Base-by-base conservation (phyloP, 2,888 invertebrate genomes). In the Portevinia maculata region DNA sequence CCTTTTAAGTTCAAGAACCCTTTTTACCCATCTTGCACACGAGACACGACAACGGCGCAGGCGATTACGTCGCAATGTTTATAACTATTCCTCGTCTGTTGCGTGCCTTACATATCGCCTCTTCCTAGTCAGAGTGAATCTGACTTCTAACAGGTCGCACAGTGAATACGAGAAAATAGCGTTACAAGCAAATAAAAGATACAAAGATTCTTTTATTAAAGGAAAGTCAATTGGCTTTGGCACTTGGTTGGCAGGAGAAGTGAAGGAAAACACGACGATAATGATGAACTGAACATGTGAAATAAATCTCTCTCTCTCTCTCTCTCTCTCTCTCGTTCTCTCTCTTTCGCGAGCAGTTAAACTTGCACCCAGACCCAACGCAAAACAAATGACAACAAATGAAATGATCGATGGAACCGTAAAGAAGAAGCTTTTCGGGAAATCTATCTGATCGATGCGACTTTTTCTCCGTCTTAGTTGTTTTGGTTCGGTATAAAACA, bases 1-100 rank as follows among this genome's bases (percentile, higher is more conserved):
- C 73, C 83, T 67, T 83, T 83, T 78, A 83, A 83, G 83, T 83
- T 83, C 83, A 83, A 83, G 83, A 78, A 83, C 83, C 83, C 78
- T 83, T 83, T 81, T 83, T 79, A 79, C 55, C 75, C 71, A 83
- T 83, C 83, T 83, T 57, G 83, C 78, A 83, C 83, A 83, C 83
- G 64, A 67, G 70, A 75, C 79, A 79, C 60, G 62, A 44, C 79
- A 24, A 24, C 24, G 2, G 24, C 24, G 24, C 24, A 70, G 79
- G 67, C 79, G 79, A 74, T 79, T 79, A 64, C 64, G 76, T 76
- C 69, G 79, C 67, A 52, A 24, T 64, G 19, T 59, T 55, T 41
- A 19, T 69, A 59, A 69, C 69, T 64, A 65, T 70, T 64, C 64
- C 67, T 64, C 79, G 37, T 67, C 41, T n/a, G 70, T 62, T 78